These are phyloP conservation scores for Acropora tenuis DNA, from an alignment of 64 coral and sea anemone genomes.

Conservation along the genomic window DNA sequence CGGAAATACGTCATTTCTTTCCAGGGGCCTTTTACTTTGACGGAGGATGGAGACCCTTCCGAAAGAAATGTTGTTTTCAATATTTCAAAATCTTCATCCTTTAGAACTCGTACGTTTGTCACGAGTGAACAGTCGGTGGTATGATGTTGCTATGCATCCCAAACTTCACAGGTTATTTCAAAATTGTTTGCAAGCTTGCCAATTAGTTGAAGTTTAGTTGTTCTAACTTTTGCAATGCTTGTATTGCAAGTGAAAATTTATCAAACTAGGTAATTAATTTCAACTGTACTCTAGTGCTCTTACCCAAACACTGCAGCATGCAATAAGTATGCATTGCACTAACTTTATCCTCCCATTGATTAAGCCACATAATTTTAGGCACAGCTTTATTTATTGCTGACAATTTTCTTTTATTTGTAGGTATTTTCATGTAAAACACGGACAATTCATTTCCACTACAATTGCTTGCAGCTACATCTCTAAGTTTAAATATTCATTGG, in stretches of 20 bases:
- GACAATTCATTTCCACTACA: not conserved
- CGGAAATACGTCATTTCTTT: not conserved
- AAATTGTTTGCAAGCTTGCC: not conserved
- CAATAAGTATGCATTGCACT: too few relatives aligned
- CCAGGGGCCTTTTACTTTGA: not conserved
- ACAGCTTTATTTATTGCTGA: not conserved
- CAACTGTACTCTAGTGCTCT: too few relatives aligned
- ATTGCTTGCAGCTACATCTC: conserved; percentile 4
- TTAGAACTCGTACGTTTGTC: conserved; percentile 29
- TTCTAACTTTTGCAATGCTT: not conserved
- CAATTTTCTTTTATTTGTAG: not conserved
- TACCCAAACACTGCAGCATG: too few relatives aligned
- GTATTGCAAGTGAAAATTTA: too few relatives aligned
- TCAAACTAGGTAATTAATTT: too few relatives aligned
- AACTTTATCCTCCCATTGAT: too few relatives aligned
- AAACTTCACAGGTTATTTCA: conserved; percentile 22
- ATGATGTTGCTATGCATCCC: conserved; percentile 6
- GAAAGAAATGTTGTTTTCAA: conserved; percentile 1
- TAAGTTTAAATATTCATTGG: conserved; percentile 30
- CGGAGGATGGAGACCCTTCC: conserved; percentile 20
- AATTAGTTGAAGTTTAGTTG: not conserved
- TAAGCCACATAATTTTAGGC: too few relatives aligned
- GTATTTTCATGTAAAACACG: not conserved
- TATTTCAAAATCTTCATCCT: conserved; percentile 34
- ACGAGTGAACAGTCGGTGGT: conserved; percentile 4